Base-by-base conservation (phyloP, 2,797 vertebrate genomes). In the Fistularia commersonii region DNA sequence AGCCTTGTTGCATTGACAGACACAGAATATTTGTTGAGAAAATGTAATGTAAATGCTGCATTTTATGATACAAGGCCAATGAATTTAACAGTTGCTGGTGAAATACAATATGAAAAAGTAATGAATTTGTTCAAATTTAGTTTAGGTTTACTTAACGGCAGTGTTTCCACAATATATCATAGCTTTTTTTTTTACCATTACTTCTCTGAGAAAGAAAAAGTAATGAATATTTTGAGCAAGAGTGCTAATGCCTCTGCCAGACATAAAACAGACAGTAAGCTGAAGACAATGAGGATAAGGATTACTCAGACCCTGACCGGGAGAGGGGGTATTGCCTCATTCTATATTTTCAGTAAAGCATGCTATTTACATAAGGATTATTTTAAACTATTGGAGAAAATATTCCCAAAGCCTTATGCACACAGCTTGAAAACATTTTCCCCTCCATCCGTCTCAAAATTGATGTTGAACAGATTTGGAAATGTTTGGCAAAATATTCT, bases 301-400 rank as follows among this genome's bases (percentile, higher is more conserved):
- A 89, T 87, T 88, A 87, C 60, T 8, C 57, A 62, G 71, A 73
- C 76, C 64, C 74, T 51, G 23, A 44, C 71, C 67, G 61, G 58
- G 63, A n/a, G 47, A 44, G 60, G 53, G 45, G 45, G 49, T 32
- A 54, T 73, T 59, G 71, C 66, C 78, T 85, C 74, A 78, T 85
- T 87, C 82, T 88, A 82, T 85, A 82, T 83, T 88, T 87, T 63
- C 72, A 78, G 79, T 78, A 86, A 85, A 85, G 81, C 72, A 67
- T 61, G 69, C 64, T 83, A 87, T 86, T 87, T 88, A 87, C 83
- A 88, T 84, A 80, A 74, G 80, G 85, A 87, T 85, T 87, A 86
- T 77, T 83, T 80, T 75, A 84, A 86, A 88, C 77, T 82, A 80
- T 85, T 79, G 74, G 71, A 80, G 73, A 66, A 81, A 86, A 86